Conservation (phyloP, 2,888 invertebrate genomes). For the Trissonchulus sp. region DNA sequence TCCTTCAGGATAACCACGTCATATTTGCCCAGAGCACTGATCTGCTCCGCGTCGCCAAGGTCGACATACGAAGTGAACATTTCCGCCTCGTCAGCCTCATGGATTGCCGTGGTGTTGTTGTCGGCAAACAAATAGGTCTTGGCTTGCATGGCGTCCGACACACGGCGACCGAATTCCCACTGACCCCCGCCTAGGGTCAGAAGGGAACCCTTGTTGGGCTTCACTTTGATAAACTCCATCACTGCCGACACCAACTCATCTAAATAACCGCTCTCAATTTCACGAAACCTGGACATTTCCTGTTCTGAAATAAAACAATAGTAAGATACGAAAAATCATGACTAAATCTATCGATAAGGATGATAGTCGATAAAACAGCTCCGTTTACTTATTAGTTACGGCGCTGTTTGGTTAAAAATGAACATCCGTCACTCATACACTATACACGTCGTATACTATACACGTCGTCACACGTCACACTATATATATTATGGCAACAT, state of each 20-base stretch:
- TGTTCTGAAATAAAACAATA: not conserved
- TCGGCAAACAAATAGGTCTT: slow-evolving; percentile 24
- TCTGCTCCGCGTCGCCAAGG: not conserved
- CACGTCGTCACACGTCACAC: too few species aligned
- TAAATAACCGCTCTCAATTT: not conserved
- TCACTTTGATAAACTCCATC: slow-evolving; percentile 1
- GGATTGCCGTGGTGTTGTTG: not conserved
- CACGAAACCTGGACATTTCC: not conserved
- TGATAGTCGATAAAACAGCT: too few species aligned
- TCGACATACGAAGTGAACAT: not conserved
- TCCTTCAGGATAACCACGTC: slow-evolving; percentile 1
- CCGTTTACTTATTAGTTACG: too few species aligned
- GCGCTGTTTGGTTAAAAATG: too few species aligned
- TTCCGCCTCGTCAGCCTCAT: not conserved
- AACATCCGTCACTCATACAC: too few species aligned
- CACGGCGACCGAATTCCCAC: not conserved
- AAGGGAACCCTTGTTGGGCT: slow-evolving; percentile 15
- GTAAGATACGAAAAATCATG: too few species aligned
- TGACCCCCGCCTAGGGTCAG: slow-evolving; percentile 12
- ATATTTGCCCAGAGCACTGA: slow-evolving; percentile 16
- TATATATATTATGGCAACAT: too few species aligned
- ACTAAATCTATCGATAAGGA: too few species aligned
- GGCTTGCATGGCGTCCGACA: not conserved
- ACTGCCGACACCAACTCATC: not conserved
- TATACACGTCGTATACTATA: too few species aligned